phyloP scores from a whole-genome alignment of 1,140 invertebrate species.

The Macrocentrus cingulum region DNA sequence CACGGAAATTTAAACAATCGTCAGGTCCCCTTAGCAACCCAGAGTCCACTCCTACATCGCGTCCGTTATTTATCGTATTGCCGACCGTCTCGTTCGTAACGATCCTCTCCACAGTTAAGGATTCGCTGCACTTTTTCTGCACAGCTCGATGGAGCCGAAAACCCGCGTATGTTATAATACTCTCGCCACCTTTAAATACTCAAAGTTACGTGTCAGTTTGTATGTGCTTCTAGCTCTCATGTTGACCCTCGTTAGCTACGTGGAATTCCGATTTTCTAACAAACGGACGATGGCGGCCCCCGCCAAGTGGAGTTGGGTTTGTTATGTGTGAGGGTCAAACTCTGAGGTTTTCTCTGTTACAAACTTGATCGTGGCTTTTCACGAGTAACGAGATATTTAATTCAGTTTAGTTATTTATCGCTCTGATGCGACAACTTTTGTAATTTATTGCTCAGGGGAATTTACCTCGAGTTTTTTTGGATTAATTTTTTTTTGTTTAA shows the following conservation, averaged over 20 bases:
- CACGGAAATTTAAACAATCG: slow-evolving; percentile 22
- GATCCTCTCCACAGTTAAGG: slow-evolving; percentile 22
- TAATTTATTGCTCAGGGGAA: too few species aligned
- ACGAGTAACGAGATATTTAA: too few species aligned
- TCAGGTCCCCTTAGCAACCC: slow-evolving; percentile 31
- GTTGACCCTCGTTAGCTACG: slow-evolving; percentile 11
- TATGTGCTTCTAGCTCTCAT: neutral
- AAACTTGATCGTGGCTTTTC: slow-evolving; percentile 10
- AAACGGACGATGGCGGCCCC: slow-evolving; percentile 5
- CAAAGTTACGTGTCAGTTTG: slow-evolving; percentile 1
- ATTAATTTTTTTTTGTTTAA: too few species aligned
- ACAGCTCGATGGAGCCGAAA: slow-evolving; percentile 14
- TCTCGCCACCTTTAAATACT: slow-evolving; percentile 11
- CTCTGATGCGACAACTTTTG: too few species aligned
- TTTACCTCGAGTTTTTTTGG: too few species aligned
- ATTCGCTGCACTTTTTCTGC: slow-evolving; percentile 16
- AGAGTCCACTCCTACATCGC: slow-evolving; percentile 29
- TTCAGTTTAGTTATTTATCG: too few species aligned
- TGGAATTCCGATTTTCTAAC: slow-evolving; percentile 22
- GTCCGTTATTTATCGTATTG: slow-evolving; percentile 32
- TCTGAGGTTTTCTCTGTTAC: neutral
- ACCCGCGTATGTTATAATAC: slow-evolving; percentile 24
- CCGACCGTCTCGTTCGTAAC: slow-evolving; percentile 20
- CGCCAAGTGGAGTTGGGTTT: slow-evolving; percentile 11
- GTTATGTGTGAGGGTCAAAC: slow-evolving; percentile 4